Evolutionary conservation across 1,140 invertebrate species (phyloP), one percentile per base, ranked within the genome.

Genomic region (Nixonia krombeini): DNA sequence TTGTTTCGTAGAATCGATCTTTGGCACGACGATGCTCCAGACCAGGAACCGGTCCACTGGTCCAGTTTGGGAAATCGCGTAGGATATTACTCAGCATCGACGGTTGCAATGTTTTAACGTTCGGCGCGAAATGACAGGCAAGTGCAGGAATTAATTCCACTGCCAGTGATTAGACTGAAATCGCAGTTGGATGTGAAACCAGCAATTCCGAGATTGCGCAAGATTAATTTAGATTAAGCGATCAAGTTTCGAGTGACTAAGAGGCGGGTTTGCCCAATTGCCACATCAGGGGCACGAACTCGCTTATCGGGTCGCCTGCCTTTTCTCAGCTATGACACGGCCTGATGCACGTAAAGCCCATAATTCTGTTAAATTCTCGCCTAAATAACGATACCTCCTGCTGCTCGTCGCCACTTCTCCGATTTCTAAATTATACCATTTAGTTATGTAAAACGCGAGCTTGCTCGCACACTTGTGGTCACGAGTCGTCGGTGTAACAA

Each of bases 221-320:
- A 67, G 37, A 17, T 33, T 50, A 66, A 65, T 55, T 66, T 59
- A 59, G 63, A 66, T 66, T 66, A 66, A 63, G 55, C 55, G 55
- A 63, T 55, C 59, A 50, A 59, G 2, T 66, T 67, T 67, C 51
- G 31, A 56, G 55, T 51, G 40, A 47, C 52, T 46, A 56, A 68
- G 57, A 57, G 51, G 15, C 58, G 21, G 6, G 33, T 16, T 37
- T 37, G 8, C 33, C 15, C 15, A 37, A 37, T 37, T 37, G 33
- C 33, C 15, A 37, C 10, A 12, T 37, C 33, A 15, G 13, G 21
- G 6, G 21, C 21, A 21, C 25, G 29, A n/a, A 31, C 29, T 31
- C 9, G 29, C 29, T 31, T 52, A 21, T 52, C 49, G 57, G 62
- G 62, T 68, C 51, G 56, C 53, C 31, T 56, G 42, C 49, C 53